Evolutionary conservation across 2,113 vertebrate genomes (phyloP), one percentile per base, ranked within the genome.

Genomic region (Garra rufa): DNA sequence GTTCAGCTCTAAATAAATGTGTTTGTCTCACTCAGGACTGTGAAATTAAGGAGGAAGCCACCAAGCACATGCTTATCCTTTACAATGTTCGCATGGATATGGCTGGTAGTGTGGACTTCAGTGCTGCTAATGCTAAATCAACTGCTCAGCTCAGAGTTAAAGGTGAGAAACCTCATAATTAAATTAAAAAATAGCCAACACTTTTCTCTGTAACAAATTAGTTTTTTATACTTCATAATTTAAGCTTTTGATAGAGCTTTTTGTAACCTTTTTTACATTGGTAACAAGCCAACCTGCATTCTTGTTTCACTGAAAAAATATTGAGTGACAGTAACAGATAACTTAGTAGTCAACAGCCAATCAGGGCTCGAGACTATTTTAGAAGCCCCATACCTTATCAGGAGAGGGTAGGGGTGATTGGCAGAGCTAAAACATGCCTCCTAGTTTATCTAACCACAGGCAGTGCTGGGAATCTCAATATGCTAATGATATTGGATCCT

Each of bases 21-120:
- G n/a, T 46, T 70, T 82, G 46, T 71, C 57, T 6, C 52, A 77
- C 30, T 30, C 89, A 99, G 98, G 98, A 99, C 19, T 96, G 97
- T 89, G 98, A 99, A 91, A 99, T 98, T 50, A 99, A 98, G 87
- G 97, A 99, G 88, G 98, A 99, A 90, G 97, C 97, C 83, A 98
- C 94, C 89, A 94, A 92, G 74, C 98, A 99, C 78, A 89, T 97
- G 71, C 92, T 99, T 77, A 95, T 97, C 76, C 93, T 99, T 15
- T 98, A 97, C 86, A 99, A 99, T 48, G 97, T 98, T 15, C 94
- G 85, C 0, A 91, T 97, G 93, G 96, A 96, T 91, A 97, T 99
- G 94, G 95, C 96, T 5, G 98, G 98, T 70, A 92, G 90, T 8
- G 96, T 99, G 28, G 97, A 98, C 88, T 99, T 99, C 91, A 96